Base-by-base conservation (phyloP, 2,797 vertebrate genomes). In the Mus caroli region DNA sequence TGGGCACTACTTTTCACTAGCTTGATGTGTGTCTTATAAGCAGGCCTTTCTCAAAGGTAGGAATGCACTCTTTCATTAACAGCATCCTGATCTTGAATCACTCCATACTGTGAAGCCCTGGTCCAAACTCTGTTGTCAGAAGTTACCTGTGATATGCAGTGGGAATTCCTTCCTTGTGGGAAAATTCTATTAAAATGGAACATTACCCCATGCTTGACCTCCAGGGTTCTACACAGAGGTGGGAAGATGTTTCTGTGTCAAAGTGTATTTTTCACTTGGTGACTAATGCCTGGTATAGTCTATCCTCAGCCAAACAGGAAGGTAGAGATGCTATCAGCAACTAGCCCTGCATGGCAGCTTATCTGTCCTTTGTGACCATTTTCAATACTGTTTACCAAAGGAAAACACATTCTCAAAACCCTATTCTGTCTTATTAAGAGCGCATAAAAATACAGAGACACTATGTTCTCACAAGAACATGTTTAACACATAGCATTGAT, bases 201-300 rank as follows among this genome's bases (percentile, higher is more conserved):
- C 92, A 46, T 52, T 95, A 91, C 7, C 96, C 97, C 43, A 77
- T 67, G 80, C 77, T 79, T 97, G 93, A 97, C 95, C 95, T 94
- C 96, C 56, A 37, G 76, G 46, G 87, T 95, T 84, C 84, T 83
- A 92, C 67, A 91, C 73, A 58, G 94, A 97, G 84, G 75, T 91
- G 89, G 95, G 96, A 94, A 97, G 96, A 97, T 94, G 91, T 94
- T n/a, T 93, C 95, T 88, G 67, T 95, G 91, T 94, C 92, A 87
- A 88, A 94, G 95, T 95, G 77, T 95, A 92, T 94, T 97, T 97
- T 97, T 96, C 96, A 96, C 97, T 96, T 50, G 78, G 86, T 97
- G 97, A 97, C 94, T 97, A 97, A 97, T 96, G 90, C 80, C 94
- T 67, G 69, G 84, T 89, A 90, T 84, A 71, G 96, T 85, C 96